Percentiles rank a stretch among this genome's conserved stretches.
Conservation (phyloP, 2,113 vertebrate genomes). For the Bolborhynchus lineola region DNA sequence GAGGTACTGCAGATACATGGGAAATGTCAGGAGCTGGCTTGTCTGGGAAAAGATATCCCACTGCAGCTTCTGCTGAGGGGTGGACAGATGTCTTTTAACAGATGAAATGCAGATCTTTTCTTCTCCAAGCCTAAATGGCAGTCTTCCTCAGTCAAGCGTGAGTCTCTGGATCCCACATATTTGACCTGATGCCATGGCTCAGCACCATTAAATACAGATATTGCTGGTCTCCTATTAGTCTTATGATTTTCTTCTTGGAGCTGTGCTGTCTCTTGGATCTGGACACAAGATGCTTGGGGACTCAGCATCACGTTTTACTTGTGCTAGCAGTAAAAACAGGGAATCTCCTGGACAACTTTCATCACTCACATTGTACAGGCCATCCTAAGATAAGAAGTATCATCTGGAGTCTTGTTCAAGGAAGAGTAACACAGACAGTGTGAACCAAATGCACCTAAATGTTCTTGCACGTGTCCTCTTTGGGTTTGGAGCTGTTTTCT, state of each 20-base stretch:
- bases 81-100: neutral
- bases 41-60: neutral
- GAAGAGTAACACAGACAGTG: accelerated
- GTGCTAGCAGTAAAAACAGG: neutral
- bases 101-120: neutral
- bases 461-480: neutral
- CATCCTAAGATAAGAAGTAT: neutral
- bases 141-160: neutral
- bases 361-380: neutral
- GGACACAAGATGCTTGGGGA: neutral
- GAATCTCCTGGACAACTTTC: neutral
- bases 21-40: neutral
- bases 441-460: neutral
- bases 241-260: neutral
- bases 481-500: neutral
- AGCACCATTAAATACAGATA: accelerated
- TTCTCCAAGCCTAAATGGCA: neutral
- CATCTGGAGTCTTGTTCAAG: neutral
- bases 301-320: neutral
- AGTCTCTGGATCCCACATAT: neutral
- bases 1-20: accelerated
- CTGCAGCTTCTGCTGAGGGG: neutral
- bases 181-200: neutral
- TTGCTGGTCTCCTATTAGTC: neutral
- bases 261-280: neutral